Conservation (phyloP, 2,113 vertebrate species). For the Capricornis sumatraensis region DNA sequence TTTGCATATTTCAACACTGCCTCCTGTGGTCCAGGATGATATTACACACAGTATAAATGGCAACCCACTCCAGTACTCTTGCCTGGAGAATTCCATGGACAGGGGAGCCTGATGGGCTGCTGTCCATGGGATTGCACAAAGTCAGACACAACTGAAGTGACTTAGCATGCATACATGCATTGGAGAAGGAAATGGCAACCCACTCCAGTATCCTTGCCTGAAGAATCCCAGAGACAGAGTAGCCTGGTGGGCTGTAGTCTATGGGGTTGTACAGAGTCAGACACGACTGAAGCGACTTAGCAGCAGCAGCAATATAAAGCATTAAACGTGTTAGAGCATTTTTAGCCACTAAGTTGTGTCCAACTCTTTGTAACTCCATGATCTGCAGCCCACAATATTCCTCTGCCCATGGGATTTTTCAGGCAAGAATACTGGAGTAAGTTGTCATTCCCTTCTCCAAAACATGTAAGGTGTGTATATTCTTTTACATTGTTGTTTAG, state of each 20-base stretch:
- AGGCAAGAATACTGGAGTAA: neutral
- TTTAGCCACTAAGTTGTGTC: neutral
- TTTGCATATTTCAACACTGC: neutral
- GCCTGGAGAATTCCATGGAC: neutral
- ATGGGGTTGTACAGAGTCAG: rapidly evolving
- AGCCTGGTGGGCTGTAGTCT: neutral
- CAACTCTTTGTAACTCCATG: neutral
- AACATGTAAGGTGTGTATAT: neutral
- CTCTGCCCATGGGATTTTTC: neutral
- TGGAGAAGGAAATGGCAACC: neutral
- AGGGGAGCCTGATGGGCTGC: neutral
- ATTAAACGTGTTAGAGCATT: neutral
- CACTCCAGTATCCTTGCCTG: neutral
- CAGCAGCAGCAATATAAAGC: neutral
- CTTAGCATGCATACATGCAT: neutral
- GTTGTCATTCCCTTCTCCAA: neutral
- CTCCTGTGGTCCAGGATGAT: neutral
- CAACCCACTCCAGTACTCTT: neutral
- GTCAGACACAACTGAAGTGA: neutral
- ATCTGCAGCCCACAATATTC: neutral
- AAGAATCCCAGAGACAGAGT: neutral
- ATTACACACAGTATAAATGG: neutral
- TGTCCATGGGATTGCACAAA: neutral
- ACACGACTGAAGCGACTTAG: neutral
- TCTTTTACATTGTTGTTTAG: neutral